These are phyloP conservation scores for Morinoia aosen DNA, from an alignment of 2,888 invertebrate genomes.

Conservation along the genomic window DNA sequence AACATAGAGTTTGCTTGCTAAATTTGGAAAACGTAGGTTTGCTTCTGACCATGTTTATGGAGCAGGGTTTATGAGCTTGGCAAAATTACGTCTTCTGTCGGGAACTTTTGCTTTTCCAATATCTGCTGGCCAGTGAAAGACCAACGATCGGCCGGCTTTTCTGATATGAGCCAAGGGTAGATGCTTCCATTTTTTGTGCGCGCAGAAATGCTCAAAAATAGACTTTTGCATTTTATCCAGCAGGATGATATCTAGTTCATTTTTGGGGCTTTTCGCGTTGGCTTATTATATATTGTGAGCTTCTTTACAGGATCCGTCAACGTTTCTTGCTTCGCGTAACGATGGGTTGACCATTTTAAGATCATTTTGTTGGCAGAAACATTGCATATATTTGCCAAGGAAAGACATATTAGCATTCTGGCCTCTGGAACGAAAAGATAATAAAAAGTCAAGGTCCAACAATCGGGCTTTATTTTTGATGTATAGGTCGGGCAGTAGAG, in stretches of 20 bases:
- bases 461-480: too few species aligned
- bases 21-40: background rate
- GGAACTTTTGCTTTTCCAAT: background rate
- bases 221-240: background rate
- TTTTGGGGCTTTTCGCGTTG: background rate
- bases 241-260: background rate
- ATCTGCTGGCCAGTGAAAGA: constrained; percentile 9
- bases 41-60: background rate
- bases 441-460: too few species aligned
- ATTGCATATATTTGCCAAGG: background rate
- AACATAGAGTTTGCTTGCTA: background rate
- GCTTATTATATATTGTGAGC: background rate
- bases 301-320: background rate
- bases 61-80: background rate
- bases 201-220: background rate
- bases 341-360: background rate
- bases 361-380: background rate
- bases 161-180: background rate
- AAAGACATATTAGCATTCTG: background rate
- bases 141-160: background rate
- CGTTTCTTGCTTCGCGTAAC: background rate
- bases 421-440: background rate
- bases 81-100: background rate
- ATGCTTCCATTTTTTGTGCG: background rate
- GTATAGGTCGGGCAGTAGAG: too few species aligned